phyloP scores from a whole-genome alignment of 2,113 vertebrate species.

The Trichechus manatus region DNA sequence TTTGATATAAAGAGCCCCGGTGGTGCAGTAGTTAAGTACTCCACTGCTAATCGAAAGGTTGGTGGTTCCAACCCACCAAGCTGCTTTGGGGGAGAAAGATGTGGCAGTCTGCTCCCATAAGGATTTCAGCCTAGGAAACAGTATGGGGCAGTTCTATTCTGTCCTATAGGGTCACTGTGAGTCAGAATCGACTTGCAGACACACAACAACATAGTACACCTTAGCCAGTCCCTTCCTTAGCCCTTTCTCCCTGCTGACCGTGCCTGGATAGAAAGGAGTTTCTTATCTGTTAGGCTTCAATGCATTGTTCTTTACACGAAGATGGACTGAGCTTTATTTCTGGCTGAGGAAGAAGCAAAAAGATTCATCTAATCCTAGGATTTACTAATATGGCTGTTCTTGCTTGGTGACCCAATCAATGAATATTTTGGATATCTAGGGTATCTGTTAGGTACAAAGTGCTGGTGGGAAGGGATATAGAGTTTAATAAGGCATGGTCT shows the following conservation, averaged over 20 bases:
- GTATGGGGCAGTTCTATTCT: no score
- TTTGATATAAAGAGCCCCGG: neutral
- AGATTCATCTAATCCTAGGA: neutral
- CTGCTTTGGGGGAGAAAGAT: neutral
- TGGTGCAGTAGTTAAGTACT: neutral
- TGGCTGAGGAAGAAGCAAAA: neutral
- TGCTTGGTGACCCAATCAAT: neutral
- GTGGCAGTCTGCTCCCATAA: neutral
- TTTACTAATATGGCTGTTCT: neutral
- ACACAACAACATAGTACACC: neutral
- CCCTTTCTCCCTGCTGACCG: neutral
- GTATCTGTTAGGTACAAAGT: neutral
- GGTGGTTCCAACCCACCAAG: neutral
- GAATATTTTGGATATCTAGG: neutral
- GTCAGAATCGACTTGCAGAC: neutral
- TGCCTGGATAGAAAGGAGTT: neutral
- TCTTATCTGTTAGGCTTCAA: neutral
- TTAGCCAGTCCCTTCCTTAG: neutral
- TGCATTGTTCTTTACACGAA: neutral
- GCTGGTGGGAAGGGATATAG: neutral
- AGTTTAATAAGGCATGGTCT: neutral
- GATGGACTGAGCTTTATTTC: constrained; percentile 6
- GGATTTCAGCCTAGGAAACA: neutral
- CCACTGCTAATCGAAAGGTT: neutral
- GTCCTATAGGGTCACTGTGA: neutral